Conservation (phyloP, 1,140 invertebrate genomes). For the Ladona fulva region DNA sequence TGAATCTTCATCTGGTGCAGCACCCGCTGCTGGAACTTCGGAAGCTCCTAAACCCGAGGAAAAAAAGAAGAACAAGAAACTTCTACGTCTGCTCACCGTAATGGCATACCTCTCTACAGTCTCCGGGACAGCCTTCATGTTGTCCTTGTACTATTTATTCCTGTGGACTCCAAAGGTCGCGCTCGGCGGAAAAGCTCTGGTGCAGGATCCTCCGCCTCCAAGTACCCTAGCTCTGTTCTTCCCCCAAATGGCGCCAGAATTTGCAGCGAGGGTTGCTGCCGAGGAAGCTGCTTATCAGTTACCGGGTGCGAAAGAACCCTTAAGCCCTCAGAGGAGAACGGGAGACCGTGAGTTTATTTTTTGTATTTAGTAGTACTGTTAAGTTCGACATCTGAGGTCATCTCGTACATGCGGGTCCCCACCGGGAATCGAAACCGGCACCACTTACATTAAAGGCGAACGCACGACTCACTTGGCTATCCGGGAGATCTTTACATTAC, state of each 20-base stretch:
- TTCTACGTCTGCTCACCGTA: conserved; percentile 63
- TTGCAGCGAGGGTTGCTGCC: neutral
- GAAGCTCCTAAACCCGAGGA: neutral
- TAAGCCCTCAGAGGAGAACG: too few relatives aligned
- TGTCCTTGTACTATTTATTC: conserved; percentile 92
- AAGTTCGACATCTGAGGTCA: too few relatives aligned
- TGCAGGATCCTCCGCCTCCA: neutral
- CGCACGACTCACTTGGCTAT: too few relatives aligned
- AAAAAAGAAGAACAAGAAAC: neutral
- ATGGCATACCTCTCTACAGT: conserved; percentile 92
- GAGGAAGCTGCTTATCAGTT: too few relatives aligned
- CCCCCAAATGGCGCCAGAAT: neutral
- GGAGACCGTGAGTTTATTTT: too few relatives aligned
- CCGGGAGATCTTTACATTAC: too few relatives aligned
- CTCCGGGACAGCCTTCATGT: conserved; percentile 85
- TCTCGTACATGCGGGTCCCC: too few relatives aligned
- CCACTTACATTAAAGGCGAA: too few relatives aligned
- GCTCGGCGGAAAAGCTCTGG: neutral
- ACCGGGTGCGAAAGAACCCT: too few relatives aligned
- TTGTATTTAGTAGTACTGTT: too few relatives aligned
- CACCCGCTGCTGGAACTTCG: neutral
- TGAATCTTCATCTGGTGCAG: too few relatives aligned
- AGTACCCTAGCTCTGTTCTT: neutral
- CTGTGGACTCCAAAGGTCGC: conserved; percentile 71
- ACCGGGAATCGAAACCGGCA: too few relatives aligned